Evolutionary conservation across 2,113 vertebrate genomes (phyloP).

Genomic region (Laticauda laticaudata): DNA sequence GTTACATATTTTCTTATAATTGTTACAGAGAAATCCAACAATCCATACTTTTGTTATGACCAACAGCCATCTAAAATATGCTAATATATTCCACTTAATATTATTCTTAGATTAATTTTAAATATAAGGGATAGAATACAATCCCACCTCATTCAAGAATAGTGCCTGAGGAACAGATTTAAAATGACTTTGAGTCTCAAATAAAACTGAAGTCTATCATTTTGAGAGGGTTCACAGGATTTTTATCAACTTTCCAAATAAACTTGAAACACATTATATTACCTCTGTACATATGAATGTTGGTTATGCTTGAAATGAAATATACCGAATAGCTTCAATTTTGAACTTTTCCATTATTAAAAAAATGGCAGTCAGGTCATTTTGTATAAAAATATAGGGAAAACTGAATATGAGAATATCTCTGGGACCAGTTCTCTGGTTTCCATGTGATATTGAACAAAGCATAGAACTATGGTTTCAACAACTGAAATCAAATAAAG

Average conservation of each 20-base stretch:
- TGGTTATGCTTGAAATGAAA: not conserved
- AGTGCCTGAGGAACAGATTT: not conserved
- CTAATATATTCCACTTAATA: not conserved
- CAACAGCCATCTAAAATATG: not conserved
- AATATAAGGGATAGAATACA: not conserved
- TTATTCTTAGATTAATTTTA: not conserved
- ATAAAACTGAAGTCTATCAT: not conserved
- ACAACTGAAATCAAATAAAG: not conserved
- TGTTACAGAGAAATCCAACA: not conserved
- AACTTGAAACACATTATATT: not conserved
- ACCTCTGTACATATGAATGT: not conserved
- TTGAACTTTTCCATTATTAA: not conserved
- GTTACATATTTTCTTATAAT: not conserved
- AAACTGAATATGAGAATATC: not conserved
- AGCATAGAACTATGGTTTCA: not conserved
- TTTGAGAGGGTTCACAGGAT: not conserved
- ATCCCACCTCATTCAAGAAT: not conserved
- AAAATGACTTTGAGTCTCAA: not conserved
- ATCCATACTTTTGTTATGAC: not conserved
- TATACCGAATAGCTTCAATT: not conserved
- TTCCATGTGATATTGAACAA: not conserved
- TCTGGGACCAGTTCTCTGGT: not conserved
- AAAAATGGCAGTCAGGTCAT: not conserved
- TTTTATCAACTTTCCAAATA: not conserved
- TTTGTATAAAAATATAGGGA: not conserved